Evolutionary conservation across 2,888 invertebrate genomes (phyloP).

Genomic region (Noctua pronuba): DNA sequence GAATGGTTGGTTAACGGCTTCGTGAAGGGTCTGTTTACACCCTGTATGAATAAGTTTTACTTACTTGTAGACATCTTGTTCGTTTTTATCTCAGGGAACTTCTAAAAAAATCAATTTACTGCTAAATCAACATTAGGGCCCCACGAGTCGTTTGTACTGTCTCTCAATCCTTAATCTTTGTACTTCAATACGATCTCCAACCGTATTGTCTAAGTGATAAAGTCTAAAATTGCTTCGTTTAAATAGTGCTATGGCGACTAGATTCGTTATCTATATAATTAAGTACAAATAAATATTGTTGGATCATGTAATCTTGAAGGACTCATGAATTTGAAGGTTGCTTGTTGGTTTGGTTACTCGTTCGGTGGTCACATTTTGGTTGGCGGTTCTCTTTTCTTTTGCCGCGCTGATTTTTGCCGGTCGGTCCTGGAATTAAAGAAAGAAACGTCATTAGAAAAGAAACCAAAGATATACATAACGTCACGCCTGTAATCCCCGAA

Average conservation of each 20-base stretch:
- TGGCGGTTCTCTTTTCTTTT: slow-evolving; percentile 69
- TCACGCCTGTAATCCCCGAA: no score
- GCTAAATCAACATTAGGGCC: slow-evolving; percentile 86
- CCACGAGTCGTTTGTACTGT: slow-evolving; percentile 83
- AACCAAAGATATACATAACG: background rate
- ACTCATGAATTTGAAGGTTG: slow-evolving; percentile 85
- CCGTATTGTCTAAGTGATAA: slow-evolving; percentile 74
- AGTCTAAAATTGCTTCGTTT: slow-evolving; percentile 85
- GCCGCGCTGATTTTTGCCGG: slow-evolving; percentile 68
- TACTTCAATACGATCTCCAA: slow-evolving; percentile 77
- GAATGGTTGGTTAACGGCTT: no score
- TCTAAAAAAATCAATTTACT: slow-evolving; percentile 87
- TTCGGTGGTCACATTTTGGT: slow-evolving; percentile 89
- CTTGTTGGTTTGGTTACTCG: slow-evolving; percentile 78
- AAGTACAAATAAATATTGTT: slow-evolving; percentile 85
- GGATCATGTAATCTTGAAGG: slow-evolving; percentile 87
- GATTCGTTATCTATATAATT: slow-evolving; percentile 87
- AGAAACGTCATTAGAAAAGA: slow-evolving; percentile 46
- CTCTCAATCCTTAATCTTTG: slow-evolving; percentile 80
- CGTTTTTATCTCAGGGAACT: slow-evolving; percentile 76
- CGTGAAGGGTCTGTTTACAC: no score
- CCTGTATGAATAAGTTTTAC: slow-evolving; percentile 69
- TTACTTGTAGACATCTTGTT: slow-evolving; percentile 87
- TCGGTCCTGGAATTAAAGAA: slow-evolving; percentile 79
- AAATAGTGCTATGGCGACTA: slow-evolving; percentile 89